phyloP scores from a whole-genome alignment of 2,113 vertebrate species.

The Campylorhamphus procurvoides region DNA sequence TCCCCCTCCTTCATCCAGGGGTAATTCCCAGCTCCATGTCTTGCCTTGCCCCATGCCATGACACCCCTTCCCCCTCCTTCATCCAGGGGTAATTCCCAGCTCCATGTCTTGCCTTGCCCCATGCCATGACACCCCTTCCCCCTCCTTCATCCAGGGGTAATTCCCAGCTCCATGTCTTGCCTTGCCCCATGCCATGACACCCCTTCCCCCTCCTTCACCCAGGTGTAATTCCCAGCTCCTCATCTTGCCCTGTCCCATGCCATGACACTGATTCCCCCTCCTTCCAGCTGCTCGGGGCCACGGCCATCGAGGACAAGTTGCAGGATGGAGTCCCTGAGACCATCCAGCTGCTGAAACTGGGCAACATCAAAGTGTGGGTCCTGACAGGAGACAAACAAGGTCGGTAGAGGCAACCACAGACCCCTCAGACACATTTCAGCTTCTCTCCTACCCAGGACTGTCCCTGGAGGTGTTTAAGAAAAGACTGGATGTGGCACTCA shows the following conservation, averaged over 20 bases:
- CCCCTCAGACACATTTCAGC: neutral
- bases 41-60: too few relatives aligned
- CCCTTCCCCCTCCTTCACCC: neutral
- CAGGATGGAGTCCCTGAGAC: constrained; percentile 89
- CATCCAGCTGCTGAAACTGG: constrained; percentile 84
- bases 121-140: too few relatives aligned
- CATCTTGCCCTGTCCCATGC: neutral
- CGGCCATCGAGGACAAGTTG: constrained; percentile 90
- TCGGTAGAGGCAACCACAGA: constrained; percentile 29
- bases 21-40: neutral
- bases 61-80: neutral
- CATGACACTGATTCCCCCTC: neutral
- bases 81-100: constrained; percentile 53
- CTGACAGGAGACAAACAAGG: constrained; percentile 96
- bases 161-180: neutral
- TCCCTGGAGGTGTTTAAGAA: neutral
- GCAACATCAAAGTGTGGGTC: constrained; percentile 92
- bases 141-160: constrained; percentile 54
- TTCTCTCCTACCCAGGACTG: neutral
- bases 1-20: constrained; percentile 52
- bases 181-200: too few relatives aligned
- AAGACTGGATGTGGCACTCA: neutral
- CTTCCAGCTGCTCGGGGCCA: constrained; percentile 88
- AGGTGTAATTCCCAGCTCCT: constrained; percentile 25
- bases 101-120: neutral